Evolutionary conservation across 2,113 vertebrate genomes (phyloP).

Genomic region (Perccottus glenii): DNA sequence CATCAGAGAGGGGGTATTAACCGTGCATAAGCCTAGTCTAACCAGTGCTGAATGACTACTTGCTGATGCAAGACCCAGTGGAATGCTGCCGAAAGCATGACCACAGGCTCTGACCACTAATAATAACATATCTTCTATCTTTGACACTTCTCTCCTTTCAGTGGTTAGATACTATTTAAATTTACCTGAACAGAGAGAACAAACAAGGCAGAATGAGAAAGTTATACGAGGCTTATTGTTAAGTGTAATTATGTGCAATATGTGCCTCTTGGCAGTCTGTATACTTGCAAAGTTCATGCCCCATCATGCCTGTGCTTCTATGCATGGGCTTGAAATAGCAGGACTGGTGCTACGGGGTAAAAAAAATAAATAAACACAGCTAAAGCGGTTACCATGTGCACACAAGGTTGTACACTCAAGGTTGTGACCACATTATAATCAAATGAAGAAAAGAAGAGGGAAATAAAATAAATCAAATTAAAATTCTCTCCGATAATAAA

Average conservation of each 20-base stretch:
- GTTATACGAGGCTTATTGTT: constrained; percentile 35
- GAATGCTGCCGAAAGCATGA: constrained; percentile 73
- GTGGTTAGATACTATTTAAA: neutral
- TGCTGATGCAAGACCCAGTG: constrained; percentile 76
- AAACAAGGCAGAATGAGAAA: constrained; percentile 26
- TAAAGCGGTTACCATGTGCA: constrained; percentile 59
- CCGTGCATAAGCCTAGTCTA: constrained; percentile 70
- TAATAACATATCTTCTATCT: constrained; percentile 45
- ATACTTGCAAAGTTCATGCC: constrained; percentile 68
- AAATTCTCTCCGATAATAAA: constrained; percentile 31
- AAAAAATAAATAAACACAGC: constrained; percentile 37
- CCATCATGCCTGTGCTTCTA: constrained; percentile 73
- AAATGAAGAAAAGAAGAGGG: constrained; percentile 41
- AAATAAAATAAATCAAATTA: constrained; percentile 39
- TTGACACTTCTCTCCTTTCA: constrained; percentile 22
- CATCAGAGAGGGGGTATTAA: constrained; percentile 72
- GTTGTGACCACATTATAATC: constrained; percentile 65
- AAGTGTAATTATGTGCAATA: constrained; percentile 60
- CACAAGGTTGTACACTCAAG: constrained; percentile 44
- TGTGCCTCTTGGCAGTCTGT: constrained; percentile 56
- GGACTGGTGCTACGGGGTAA: constrained; percentile 38
- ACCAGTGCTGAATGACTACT: constrained; percentile 72
- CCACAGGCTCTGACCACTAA: constrained; percentile 57
- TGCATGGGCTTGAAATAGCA: constrained; percentile 73
- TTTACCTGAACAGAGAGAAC: constrained; percentile 1